phyloP scores from a whole-genome alignment of 2,888 invertebrate species.

The Neocrepidodera transversa region DNA sequence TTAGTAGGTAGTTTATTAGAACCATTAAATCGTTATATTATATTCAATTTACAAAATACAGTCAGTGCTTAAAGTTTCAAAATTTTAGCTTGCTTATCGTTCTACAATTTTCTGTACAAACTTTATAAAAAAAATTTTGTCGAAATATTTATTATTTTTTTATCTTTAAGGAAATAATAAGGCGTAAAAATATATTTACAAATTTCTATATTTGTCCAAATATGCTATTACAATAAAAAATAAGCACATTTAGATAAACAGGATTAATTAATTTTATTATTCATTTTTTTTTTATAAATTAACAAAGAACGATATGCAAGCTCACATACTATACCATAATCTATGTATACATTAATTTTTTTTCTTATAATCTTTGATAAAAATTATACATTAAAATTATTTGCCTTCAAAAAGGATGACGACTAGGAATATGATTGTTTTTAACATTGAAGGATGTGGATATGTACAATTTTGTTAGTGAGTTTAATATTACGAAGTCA shows the following conservation, averaged over 20 bases:
- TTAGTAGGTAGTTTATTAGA: constrained; percentile 19
- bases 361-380: constrained; percentile 20
- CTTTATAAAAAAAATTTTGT: no score
- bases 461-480: constrained; percentile 47
- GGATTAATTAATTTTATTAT: no score
- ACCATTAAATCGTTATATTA: constrained; percentile 26
- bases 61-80: constrained; percentile 43
- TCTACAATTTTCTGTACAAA: constrained; percentile 5
- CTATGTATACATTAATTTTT: constrained; percentile 26
- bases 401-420: constrained; percentile 41
- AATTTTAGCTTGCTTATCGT: constrained; percentile 37
- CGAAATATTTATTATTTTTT: no score
- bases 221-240: no score
- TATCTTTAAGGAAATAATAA: no score
- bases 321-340: constrained; percentile 14
- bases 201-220: no score
- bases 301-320: constrained; percentile 16
- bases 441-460: constrained; percentile 47
- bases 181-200: no score
- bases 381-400: constrained; percentile 29
- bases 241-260: no score
- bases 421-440: constrained; percentile 55
- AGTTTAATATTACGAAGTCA: constrained; percentile 13
- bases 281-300: neutral
- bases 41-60: constrained; percentile 42